Evolutionary conservation across 92 coral and sea anemone species (phyloP).

Genomic region (Nematostella vectensis): DNA sequence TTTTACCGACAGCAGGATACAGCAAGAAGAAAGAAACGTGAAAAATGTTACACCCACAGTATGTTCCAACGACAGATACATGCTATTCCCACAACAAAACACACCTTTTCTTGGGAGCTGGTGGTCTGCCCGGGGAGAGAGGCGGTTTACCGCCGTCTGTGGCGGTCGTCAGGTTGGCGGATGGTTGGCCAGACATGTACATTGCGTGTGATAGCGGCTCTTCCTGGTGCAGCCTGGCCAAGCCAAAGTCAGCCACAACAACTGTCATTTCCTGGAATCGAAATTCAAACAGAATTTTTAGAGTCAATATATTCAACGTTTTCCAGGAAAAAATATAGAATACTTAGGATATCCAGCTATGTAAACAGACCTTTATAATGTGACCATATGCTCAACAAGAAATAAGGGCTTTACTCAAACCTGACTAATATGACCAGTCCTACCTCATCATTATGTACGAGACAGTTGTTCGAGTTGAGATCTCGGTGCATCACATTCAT

Average conservation of each 20-base stretch:
- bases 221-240: conserved; percentile 63
- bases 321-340: too few relatives aligned
- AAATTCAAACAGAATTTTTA: not conserved
- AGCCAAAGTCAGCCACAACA: conserved; percentile 97
- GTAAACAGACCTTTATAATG: too few relatives aligned
- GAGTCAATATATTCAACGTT: too few relatives aligned
- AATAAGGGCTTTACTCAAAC: too few relatives aligned
- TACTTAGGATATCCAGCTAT: too few relatives aligned
- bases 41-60: too few relatives aligned
- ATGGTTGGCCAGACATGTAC: conserved; percentile 4
- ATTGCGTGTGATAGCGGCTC: conserved; percentile 29
- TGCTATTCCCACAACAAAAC: too few relatives aligned
- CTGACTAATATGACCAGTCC: too few relatives aligned
- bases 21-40: too few relatives aligned
- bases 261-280: conserved; percentile 86
- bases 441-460: conserved; percentile 83
- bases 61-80: too few relatives aligned
- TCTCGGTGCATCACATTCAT: conserved; percentile 98
- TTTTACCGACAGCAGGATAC: too few relatives aligned
- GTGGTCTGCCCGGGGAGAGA: conserved; percentile 62
- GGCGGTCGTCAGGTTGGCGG: not conserved
- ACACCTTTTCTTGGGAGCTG: conserved; percentile 93
- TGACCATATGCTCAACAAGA: too few relatives aligned
- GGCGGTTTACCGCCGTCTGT: conserved; percentile 17
- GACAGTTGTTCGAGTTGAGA: conserved; percentile 86